Conservation (phyloP, 2,888 invertebrate genomes). For the Dryococelus australis region DNA sequence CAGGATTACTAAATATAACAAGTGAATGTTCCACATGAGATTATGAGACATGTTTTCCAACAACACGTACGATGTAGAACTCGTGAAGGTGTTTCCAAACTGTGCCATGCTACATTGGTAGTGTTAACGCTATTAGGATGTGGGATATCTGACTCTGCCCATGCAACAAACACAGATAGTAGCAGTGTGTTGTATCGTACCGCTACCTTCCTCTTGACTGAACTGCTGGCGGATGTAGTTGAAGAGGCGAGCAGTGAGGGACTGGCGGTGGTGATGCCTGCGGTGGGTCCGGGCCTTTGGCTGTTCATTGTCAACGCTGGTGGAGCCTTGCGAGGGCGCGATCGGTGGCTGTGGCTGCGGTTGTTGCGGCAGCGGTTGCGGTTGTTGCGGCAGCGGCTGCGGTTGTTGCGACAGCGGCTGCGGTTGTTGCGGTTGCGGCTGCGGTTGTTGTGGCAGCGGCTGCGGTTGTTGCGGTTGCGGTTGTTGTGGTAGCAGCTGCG, state of each 20-base stretch:
- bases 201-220: slow-evolving; percentile 51
- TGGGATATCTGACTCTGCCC: too few relatives aligned
- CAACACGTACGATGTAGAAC: too few relatives aligned
- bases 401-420: slow-evolving; percentile 33
- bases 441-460: slow-evolving; percentile 32
- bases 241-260: slow-evolving; percentile 51
- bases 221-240: slow-evolving; percentile 52
- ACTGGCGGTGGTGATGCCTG: slow-evolving; percentile 47
- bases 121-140: too few relatives aligned
- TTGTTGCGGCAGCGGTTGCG: too few relatives aligned
- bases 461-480: slow-evolving; percentile 36
- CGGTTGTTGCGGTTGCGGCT: slow-evolving; percentile 35
- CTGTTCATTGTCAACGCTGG: slow-evolving; percentile 30
- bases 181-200: neutral
- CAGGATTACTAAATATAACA: too few relatives aligned
- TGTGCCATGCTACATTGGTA: too few relatives aligned
- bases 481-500: slow-evolving; percentile 31
- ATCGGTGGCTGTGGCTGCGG: slow-evolving; percentile 28
- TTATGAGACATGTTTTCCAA: too few relatives aligned
- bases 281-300: slow-evolving; percentile 37
- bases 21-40: too few relatives aligned
- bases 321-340: neutral
- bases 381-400: slow-evolving; percentile 29
- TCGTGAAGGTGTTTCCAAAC: too few relatives aligned
- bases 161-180: too few relatives aligned